Conservation (phyloP, 2,888 invertebrate species). For the Steinernema scapterisci region DNA sequence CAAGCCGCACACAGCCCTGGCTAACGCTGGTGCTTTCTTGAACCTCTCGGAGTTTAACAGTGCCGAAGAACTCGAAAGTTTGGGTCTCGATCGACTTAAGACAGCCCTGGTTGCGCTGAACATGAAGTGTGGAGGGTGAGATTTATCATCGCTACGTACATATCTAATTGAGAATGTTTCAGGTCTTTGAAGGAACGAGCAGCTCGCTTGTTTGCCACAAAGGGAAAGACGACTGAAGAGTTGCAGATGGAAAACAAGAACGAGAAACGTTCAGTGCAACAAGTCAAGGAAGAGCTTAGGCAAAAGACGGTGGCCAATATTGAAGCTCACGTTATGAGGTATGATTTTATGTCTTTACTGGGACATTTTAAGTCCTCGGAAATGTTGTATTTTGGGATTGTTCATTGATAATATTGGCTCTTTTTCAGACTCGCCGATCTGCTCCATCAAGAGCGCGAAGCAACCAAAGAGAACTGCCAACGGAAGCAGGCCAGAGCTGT, state of each 20-base stretch:
- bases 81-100: constrained; percentile 94
- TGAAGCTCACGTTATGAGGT: constrained; percentile 42
- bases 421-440: constrained; percentile 53
- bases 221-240: constrained; percentile 82
- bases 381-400: constrained; percentile 33
- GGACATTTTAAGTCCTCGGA: constrained; percentile 29
- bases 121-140: constrained; percentile 91
- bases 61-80: constrained; percentile 92
- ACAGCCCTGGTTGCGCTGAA: constrained; percentile 94
- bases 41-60: constrained; percentile 97
- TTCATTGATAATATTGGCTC: constrained; percentile 21
- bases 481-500: constrained; percentile 94
- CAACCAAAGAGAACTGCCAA: constrained; percentile 97
- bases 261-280: constrained; percentile 69
- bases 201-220: constrained; percentile 90
- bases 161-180: constrained; percentile 37
- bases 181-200: constrained; percentile 93
- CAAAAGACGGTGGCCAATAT: constrained; percentile 45
- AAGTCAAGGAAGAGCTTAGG: constrained; percentile 50
- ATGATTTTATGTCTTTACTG: constrained; percentile 34
- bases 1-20: constrained; percentile 73
- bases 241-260: constrained; percentile 81
- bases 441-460: constrained; percentile 77
- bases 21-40: constrained; percentile 92
- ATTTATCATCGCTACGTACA: constrained; percentile 5